Evolutionary conservation across 1,140 invertebrate species (phyloP).

Genomic region (Zaprionus kolodkinae): DNA sequence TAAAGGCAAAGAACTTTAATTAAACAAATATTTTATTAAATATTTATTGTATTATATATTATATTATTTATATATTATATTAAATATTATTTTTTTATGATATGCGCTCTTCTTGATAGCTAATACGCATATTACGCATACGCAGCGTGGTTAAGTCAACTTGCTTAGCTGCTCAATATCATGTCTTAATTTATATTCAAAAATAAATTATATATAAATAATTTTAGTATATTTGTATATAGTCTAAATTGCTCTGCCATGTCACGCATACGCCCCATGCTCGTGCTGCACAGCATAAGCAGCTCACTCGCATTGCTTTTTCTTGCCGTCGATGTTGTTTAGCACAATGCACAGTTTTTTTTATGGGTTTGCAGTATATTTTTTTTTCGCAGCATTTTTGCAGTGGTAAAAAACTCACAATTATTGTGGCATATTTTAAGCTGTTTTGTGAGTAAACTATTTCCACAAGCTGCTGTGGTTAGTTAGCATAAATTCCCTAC

Average conservation of each 20-base stretch:
- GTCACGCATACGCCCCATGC: constrained; percentile 8
- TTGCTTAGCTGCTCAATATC: too few relatives aligned
- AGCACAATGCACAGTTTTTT: constrained; percentile 44
- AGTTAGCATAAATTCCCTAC: constrained; percentile 9
- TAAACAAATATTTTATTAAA: background rate
- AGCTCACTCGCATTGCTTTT: constrained; percentile 50
- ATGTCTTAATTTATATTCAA: too few relatives aligned
- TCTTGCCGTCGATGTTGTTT: background rate
- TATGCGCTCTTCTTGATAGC: too few relatives aligned
- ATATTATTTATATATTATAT: too few relatives aligned
- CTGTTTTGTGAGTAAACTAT: constrained; percentile 22
- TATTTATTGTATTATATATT: too few relatives aligned
- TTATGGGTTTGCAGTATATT: too few relatives aligned
- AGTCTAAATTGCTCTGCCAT: too few relatives aligned
- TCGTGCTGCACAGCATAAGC: constrained; percentile 18
- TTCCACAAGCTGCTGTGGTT: constrained; percentile 21
- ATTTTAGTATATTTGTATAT: too few relatives aligned
- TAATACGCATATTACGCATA: constrained; percentile 45
- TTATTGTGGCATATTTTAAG: constrained; percentile 32
- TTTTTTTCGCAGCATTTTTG: constrained; percentile 10
- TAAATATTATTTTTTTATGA: too few relatives aligned
- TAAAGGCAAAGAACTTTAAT: background rate
- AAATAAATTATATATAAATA: too few relatives aligned
- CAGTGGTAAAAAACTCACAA: constrained; percentile 43
- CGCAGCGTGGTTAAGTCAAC: background rate